phyloP scores from a whole-genome alignment of 2,113 vertebrate genomes.

The Lontra canadensis region DNA sequence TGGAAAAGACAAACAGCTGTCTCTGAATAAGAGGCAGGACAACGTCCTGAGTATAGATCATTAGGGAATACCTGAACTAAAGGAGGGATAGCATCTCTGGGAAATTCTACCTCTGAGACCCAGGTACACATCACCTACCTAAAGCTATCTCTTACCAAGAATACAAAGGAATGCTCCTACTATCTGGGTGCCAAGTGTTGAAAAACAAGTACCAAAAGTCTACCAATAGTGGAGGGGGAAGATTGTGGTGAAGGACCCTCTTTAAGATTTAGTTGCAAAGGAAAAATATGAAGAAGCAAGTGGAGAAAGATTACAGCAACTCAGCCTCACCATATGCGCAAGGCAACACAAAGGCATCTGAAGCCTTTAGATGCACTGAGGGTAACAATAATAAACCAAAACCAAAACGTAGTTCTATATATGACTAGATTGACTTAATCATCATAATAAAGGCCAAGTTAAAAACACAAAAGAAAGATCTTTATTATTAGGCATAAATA shows the following conservation, averaged over 20 bases:
- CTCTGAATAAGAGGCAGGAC: background rate
- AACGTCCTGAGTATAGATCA: background rate
- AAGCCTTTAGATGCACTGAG: background rate
- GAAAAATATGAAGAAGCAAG: background rate
- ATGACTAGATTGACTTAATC: background rate
- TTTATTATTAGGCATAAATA: background rate
- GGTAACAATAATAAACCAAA: background rate
- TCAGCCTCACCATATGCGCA: background rate
- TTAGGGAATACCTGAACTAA: background rate
- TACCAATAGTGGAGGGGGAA: background rate
- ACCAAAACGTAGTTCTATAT: background rate
- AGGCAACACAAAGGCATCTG: background rate
- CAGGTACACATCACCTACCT: background rate
- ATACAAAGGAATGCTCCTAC: background rate
- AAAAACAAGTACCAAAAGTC: background rate
- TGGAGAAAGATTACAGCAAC: background rate
- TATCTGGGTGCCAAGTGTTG: background rate
- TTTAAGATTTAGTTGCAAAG: background rate
- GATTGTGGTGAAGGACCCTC: background rate
- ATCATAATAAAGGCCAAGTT: background rate
- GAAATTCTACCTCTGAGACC: background rate
- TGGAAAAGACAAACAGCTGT: background rate
- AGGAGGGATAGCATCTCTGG: fast-evolving
- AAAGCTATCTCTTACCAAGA: background rate
- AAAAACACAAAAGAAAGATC: background rate